Percentiles rank a stretch among this genome's conserved stretches.
Conservation (phyloP, 2,797 vertebrate species). For the Poecilia gillii region DNA sequence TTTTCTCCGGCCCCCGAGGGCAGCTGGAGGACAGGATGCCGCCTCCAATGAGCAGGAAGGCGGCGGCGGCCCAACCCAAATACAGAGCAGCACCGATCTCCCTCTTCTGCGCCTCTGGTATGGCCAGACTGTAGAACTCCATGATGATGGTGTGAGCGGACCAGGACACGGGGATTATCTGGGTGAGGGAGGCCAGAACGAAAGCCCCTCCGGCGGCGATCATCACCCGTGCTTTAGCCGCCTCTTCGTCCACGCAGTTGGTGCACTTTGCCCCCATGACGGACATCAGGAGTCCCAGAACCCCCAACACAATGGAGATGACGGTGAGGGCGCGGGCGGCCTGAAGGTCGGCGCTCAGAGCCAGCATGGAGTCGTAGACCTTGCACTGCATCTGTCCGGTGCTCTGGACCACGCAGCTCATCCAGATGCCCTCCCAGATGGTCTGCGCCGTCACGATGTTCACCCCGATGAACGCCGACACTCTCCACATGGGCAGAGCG, state of each 20-base stretch:
- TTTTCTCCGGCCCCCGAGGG: slow-evolving; percentile 84
- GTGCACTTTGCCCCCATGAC: slow-evolving; percentile 92
- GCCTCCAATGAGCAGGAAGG: slow-evolving; percentile 88
- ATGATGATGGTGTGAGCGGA: slow-evolving; percentile 87
- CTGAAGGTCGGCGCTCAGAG: slow-evolving; percentile 86
- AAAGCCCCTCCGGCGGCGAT: slow-evolving; percentile 86
- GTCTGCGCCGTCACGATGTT: slow-evolving; percentile 89
- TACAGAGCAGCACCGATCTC: slow-evolving; percentile 91
- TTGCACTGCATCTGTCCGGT: slow-evolving; percentile 90
- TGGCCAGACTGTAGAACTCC: slow-evolving; percentile 87
- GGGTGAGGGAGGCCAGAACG: slow-evolving; percentile 83
- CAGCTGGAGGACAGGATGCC: slow-evolving; percentile 90
- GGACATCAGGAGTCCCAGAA: slow-evolving; percentile 85
- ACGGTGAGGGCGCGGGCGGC: slow-evolving; percentile 89
- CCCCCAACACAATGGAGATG: slow-evolving; percentile 85
- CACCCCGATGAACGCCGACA: slow-evolving; percentile 88
- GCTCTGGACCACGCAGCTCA: slow-evolving; percentile 88
- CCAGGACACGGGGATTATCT: slow-evolving; percentile 91
- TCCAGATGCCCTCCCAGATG: slow-evolving; percentile 90
- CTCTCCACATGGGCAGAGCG: slow-evolving; percentile 90
- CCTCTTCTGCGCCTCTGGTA: slow-evolving; percentile 83
- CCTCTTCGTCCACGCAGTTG: slow-evolving; percentile 88
- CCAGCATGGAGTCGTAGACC: slow-evolving; percentile 87
- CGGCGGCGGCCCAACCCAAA: slow-evolving; percentile 89
- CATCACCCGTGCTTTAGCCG: slow-evolving; percentile 88